phyloP scores from a whole-genome alignment of 2,797 vertebrate species.

The Macrochelys suwanniensis region DNA sequence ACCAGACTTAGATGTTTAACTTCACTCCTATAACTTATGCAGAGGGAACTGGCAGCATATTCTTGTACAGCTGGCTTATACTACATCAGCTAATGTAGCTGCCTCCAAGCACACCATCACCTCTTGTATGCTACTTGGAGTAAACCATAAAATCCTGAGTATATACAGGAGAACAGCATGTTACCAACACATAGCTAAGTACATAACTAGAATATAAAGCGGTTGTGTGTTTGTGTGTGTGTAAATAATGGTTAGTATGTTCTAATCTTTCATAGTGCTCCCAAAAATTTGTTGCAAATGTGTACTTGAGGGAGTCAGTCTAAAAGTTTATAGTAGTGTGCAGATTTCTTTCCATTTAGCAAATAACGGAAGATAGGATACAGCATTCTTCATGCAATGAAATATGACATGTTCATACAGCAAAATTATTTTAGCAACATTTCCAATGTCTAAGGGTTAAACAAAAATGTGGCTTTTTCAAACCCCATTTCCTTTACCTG shows the following conservation, averaged over 20 bases:
- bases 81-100: background rate
- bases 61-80: background rate
- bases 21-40: background rate
- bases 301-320: background rate
- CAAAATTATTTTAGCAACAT: background rate
- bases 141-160: background rate
- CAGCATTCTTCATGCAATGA: background rate
- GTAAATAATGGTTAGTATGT: background rate
- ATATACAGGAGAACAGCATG: background rate
- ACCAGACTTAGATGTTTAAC: slow-evolving; percentile 12
- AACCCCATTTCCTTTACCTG: background rate
- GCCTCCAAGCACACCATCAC: background rate
- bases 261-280: background rate
- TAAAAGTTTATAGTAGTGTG: background rate
- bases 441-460: background rate
- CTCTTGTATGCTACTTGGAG: background rate
- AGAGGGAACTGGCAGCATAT: slow-evolving; percentile 5
- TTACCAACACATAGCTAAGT: background rate
- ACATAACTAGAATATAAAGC: background rate
- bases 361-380: background rate
- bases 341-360: background rate
- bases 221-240: background rate
- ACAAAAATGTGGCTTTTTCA: background rate
- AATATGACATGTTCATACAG: background rate
- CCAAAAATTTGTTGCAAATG: background rate